A percentile compares a stretch with the other conserved stretches of the same genome.
Conservation (phyloP, 92 coral and sea anemone genomes). For the Epizoanthus fatuus region DNA sequence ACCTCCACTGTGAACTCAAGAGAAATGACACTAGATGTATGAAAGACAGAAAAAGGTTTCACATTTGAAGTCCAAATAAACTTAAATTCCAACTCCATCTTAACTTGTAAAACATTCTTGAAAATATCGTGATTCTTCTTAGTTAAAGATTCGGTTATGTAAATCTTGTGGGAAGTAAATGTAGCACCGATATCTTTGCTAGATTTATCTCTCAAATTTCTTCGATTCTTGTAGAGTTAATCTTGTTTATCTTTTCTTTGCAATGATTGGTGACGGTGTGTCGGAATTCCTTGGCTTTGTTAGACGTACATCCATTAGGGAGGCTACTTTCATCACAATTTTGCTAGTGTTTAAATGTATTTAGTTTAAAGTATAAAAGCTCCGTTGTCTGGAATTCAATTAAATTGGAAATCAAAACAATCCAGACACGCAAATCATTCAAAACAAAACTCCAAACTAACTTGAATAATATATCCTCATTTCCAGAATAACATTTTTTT, state of each 20-base stretch:
- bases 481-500: too few species aligned
- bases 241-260: constrained; percentile 14
- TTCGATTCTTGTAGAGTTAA: constrained; percentile 11
- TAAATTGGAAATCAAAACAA: too few species aligned
- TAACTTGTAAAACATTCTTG: background rate
- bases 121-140: background rate
- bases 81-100: background rate
- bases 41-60: too few species aligned
- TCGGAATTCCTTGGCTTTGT: background rate
- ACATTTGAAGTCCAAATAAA: background rate
- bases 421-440: too few species aligned
- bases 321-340: constrained; percentile 19
- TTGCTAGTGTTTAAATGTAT: background rate
- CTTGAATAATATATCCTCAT: too few species aligned
- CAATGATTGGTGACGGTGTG: constrained; percentile 9
- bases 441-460: too few species aligned
- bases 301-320: background rate
- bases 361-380: too few species aligned
- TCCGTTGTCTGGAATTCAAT: too few species aligned
- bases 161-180: constrained; percentile 10
- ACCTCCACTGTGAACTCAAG: too few species aligned
- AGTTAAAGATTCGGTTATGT: constrained; percentile 1
- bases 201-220: constrained; percentile 17
- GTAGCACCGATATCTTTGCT: constrained; percentile 9
- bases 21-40: too few species aligned